A percentile compares a stretch with the other conserved stretches of the same genome.
These are phyloP conservation scores for Oxytorus armatus DNA, from an alignment of 2,888 invertebrate genomes.

Conservation along the genomic window DNA sequence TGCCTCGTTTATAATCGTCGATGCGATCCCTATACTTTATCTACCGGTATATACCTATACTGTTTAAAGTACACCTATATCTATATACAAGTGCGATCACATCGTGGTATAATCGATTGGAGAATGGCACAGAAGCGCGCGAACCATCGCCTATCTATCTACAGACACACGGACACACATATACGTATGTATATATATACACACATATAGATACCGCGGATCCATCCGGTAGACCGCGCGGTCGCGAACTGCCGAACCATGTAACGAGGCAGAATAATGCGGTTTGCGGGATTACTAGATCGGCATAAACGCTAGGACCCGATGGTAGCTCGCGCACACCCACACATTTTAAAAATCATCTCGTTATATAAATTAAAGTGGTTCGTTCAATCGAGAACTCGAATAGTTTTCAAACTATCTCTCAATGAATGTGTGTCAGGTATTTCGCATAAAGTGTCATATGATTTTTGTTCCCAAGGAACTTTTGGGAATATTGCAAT, in stretches of 20 bases:
- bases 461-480: neutral
- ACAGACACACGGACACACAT: constrained; percentile 1
- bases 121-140: constrained; percentile 21
- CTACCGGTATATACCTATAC: constrained; percentile 11
- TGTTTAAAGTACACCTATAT: constrained; percentile 4
- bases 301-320: constrained; percentile 52
- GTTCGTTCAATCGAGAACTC: neutral
- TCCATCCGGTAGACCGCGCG: constrained; percentile 58
- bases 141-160: constrained; percentile 19
- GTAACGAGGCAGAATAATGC: constrained; percentile 67
- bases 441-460: neutral
- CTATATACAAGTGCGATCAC: constrained; percentile 27
- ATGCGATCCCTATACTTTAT: constrained; percentile 30
- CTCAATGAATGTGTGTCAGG: neutral
- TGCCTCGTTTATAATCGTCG: constrained; percentile 64
- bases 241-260: constrained; percentile 67
- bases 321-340: constrained; percentile 19
- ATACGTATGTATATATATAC: constrained; percentile 8
- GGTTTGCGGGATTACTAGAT: constrained; percentile 63
- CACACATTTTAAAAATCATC: constrained; percentile 31
- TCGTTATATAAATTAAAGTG: neutral
- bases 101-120: constrained; percentile 63
- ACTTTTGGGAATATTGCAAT: neutral
- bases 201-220: constrained; percentile 11
- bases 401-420: neutral